A percentile compares a stretch with the other conserved stretches of the same genome.
These are phyloP conservation scores for Bombus soroeensis DNA, from an alignment of 1,140 invertebrate genomes.

Conservation along the genomic window DNA sequence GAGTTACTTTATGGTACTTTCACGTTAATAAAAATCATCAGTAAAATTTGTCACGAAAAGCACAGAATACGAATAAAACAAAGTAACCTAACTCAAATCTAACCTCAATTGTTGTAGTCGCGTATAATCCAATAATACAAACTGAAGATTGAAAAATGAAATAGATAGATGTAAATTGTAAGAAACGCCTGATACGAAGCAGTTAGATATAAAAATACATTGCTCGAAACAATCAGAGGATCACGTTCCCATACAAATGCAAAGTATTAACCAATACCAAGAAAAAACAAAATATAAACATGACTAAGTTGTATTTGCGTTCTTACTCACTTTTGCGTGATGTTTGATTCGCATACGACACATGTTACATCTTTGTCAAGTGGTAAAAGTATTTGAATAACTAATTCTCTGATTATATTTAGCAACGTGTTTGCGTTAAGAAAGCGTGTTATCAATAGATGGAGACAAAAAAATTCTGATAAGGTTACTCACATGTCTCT, in stretches of 20 bases:
- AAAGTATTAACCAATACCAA: neutral
- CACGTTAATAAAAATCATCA: no score
- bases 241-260: neutral
- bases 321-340: neutral
- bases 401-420: neutral
- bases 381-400: neutral
- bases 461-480: neutral
- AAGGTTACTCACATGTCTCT: constrained; percentile 51
- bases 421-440: neutral
- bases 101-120: no score
- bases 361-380: neutral
- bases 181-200: neutral
- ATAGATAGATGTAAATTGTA: neutral
- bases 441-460: neutral
- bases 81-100: neutral
- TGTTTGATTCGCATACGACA: neutral
- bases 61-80: neutral
- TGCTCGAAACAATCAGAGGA: no score
- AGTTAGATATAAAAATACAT: neutral
- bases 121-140: no score
- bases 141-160: neutral
- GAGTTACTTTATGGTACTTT: neutral
- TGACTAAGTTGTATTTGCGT: no score
- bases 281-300: neutral
- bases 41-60: no score